phyloP scores from a whole-genome alignment of 1,140 invertebrate species.

The Drosophila grimshawi region DNA sequence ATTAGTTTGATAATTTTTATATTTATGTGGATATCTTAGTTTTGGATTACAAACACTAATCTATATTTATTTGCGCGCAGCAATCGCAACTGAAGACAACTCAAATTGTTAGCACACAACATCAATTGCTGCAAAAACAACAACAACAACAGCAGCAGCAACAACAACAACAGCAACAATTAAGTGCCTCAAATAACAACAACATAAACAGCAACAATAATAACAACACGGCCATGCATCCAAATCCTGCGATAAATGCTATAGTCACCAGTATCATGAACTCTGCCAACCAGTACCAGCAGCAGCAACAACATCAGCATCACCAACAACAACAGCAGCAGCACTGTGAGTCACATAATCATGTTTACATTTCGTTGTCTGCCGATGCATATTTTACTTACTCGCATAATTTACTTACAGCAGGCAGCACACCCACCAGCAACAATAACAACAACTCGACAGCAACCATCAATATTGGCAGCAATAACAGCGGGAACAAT shows the following conservation, averaged over 20 bases:
- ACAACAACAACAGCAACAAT: slow-evolving; percentile 47
- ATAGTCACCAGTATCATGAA: slow-evolving; percentile 92
- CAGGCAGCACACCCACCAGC: slow-evolving; percentile 25
- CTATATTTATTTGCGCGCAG: slow-evolving; percentile 67
- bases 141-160: slow-evolving; percentile 58
- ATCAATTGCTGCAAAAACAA: slow-evolving; percentile 68
- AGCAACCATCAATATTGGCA: slow-evolving; percentile 38
- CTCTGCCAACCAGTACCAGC: slow-evolving; percentile 91
- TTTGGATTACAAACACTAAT: not conserved
- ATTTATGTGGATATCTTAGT: too few species aligned
- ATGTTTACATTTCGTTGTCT: not conserved
- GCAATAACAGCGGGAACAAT: slow-evolving; percentile 54
- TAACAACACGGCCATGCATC: slow-evolving; percentile 86
- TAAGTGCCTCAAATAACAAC: slow-evolving; percentile 55
- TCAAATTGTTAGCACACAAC: slow-evolving; percentile 67
- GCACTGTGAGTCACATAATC: slow-evolving; percentile 51
- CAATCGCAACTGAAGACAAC: slow-evolving; percentile 87
- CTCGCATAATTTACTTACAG: slow-evolving; percentile 20
- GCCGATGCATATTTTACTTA: not conserved
- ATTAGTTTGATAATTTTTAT: too few species aligned
- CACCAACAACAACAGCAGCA: slow-evolving; percentile 87
- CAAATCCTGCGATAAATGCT: slow-evolving; percentile 90
- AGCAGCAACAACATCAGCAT: slow-evolving; percentile 86
- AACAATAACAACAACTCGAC: slow-evolving; percentile 50
- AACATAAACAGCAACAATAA: slow-evolving; percentile 74